Percentiles rank a stretch among this genome's conserved stretches.
These are phyloP conservation scores for Caligus rogercresseyi DNA, from an alignment of 1,140 invertebrate species.

Conservation along the genomic window DNA sequence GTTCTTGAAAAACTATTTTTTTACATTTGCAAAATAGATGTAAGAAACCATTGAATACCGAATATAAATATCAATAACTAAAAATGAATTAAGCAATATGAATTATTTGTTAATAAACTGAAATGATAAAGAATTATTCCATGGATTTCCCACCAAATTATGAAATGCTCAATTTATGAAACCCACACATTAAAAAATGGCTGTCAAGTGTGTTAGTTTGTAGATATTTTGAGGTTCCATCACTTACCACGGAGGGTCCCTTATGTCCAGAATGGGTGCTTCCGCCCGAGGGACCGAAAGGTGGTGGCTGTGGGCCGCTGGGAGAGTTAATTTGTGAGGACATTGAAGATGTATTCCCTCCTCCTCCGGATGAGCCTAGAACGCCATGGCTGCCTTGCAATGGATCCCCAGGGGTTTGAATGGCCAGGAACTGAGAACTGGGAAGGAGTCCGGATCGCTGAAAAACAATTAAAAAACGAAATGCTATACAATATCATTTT, in stretches of 20 bases:
- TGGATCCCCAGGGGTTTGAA: conserved; percentile 60
- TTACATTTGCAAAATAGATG: no score
- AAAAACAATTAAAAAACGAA: conserved; percentile 21
- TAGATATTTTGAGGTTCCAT: no score
- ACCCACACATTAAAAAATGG: no score
- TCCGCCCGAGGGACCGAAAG: background rate
- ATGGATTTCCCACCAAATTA: no score
- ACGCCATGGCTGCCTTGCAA: conserved; percentile 32
- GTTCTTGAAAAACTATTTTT: no score
- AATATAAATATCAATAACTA: no score
- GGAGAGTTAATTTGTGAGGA: conserved; percentile 19
- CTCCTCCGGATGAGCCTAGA: background rate
- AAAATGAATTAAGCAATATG: no score
- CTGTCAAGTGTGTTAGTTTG: no score
- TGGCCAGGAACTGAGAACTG: conserved; percentile 69
- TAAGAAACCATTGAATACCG: no score
- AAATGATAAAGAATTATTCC: no score
- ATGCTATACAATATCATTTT: conserved; percentile 2
- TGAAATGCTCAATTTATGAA: no score
- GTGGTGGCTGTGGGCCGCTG: conserved; percentile 18
- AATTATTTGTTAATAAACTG: no score
- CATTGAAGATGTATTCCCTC: conserved; percentile 12
- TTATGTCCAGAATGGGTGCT: background rate
- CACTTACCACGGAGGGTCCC: conserved; percentile 19
- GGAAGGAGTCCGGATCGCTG: conserved; percentile 43